Conservation (phyloP, 2,888 invertebrate genomes). For the Xanthorhoe designata region DNA sequence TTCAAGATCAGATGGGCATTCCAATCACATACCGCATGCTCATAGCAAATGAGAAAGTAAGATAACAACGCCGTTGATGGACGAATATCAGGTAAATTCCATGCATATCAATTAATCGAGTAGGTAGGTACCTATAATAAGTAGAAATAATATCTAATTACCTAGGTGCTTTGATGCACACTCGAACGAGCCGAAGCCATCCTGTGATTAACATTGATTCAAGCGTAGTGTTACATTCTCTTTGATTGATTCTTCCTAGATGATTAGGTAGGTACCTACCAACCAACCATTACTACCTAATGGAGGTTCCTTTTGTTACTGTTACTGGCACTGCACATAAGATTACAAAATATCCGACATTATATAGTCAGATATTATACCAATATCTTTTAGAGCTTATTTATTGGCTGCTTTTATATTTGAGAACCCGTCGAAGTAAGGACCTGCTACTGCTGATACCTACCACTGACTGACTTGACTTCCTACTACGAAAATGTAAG, state of each 20-base stretch:
- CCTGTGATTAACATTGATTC: conserved; percentile 6
- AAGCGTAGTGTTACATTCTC: too few relatives aligned
- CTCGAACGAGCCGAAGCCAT: not conserved
- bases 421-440: too few relatives aligned
- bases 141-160: conserved; percentile 4
- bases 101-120: conserved; percentile 36
- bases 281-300: not conserved
- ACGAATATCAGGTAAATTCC: conserved; percentile 70
- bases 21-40: conserved; percentile 53
- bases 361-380: too few relatives aligned
- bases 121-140: too few relatives aligned
- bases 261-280: not conserved
- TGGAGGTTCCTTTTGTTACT: too few relatives aligned
- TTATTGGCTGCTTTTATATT: too few relatives aligned
- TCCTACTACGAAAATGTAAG: too few relatives aligned
- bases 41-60: conserved; percentile 65
- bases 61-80: conserved; percentile 66
- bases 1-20: conserved; percentile 38
- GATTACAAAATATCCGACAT: too few relatives aligned
- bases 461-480: too few relatives aligned
- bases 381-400: too few relatives aligned
- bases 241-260: not conserved
- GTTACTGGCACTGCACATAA: too few relatives aligned
- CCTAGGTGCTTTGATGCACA: conserved; percentile 2
- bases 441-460: too few relatives aligned